phyloP scores from a whole-genome alignment of 2,888 invertebrate genomes.

The Heliconius charithonia region DNA sequence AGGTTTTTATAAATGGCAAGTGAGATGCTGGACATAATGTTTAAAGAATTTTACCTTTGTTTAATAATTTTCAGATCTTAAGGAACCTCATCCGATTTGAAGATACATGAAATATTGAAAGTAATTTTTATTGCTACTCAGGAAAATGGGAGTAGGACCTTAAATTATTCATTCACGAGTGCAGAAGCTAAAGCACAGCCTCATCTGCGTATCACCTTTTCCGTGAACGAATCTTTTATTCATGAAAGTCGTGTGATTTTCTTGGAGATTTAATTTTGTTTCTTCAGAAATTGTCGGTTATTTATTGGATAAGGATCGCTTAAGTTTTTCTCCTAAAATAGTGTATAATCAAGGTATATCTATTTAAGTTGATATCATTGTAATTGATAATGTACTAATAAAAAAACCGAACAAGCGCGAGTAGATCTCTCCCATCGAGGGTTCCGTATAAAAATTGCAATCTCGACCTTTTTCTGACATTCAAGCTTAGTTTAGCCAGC shows the following conservation, averaged over 20 bases:
- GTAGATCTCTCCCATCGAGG: too few species aligned
- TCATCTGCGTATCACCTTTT: conserved; percentile 70
- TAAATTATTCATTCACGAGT: conserved; percentile 73
- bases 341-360: background rate
- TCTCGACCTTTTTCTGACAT: too few species aligned
- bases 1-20: background rate
- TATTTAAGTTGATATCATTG: background rate
- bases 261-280: conserved; percentile 61
- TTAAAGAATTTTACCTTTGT: background rate
- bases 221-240: conserved; percentile 72
- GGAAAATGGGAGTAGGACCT: conserved; percentile 45
- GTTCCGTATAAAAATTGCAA: too few species aligned
- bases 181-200: conserved; percentile 67
- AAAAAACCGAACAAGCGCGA: too few species aligned
- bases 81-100: background rate
- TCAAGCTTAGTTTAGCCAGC: too few species aligned
- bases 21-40: background rate
- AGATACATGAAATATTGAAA: background rate
- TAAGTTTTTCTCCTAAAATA: background rate
- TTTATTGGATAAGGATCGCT: conserved; percentile 2
- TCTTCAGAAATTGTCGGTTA: conserved; percentile 44
- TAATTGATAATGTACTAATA: too few species aligned
- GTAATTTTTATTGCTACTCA: conserved; percentile 17
- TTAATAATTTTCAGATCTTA: too few species aligned
- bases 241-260: conserved; percentile 66